Evolutionary conservation across 92 coral and sea anemone species (phyloP).

Genomic region (Zoanthus gigantus): DNA sequence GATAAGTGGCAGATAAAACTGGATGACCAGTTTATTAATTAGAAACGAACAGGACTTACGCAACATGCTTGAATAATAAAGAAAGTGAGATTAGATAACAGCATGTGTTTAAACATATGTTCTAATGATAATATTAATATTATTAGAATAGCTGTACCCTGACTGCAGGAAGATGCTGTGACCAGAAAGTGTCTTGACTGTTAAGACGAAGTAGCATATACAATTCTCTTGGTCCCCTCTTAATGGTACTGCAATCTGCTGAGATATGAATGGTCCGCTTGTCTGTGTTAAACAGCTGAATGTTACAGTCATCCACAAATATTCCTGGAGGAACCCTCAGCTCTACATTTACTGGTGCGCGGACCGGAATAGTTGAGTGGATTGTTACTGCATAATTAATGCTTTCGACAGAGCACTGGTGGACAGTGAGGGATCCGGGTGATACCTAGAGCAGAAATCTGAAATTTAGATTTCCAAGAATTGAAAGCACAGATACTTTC

Average conservation of each 20-base stretch:
- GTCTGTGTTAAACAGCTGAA: conserved; percentile 35
- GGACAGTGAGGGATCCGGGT: conserved; percentile 13
- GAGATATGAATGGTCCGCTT: conserved; percentile 23
- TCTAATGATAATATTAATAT: background rate
- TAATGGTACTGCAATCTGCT: conserved; percentile 31
- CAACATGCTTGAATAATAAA: too few relatives aligned
- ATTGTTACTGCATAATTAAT: conserved; percentile 11
- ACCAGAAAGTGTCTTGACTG: conserved; percentile 25
- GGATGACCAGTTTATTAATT: too few relatives aligned
- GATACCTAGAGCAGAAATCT: background rate
- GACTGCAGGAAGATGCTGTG: conserved; percentile 26
- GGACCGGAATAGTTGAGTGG: conserved; percentile 39
- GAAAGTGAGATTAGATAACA: too few relatives aligned
- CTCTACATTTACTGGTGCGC: conserved; percentile 23
- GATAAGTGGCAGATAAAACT: too few relatives aligned
- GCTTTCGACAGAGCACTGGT: conserved; percentile 26
- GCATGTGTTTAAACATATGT: background rate
- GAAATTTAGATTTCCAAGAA: background rate
- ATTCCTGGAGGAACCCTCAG: conserved; percentile 29
- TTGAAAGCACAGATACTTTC: background rate
- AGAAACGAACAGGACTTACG: too few relatives aligned
- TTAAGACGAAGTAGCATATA: conserved; percentile 3
- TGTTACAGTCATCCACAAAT: conserved; percentile 23
- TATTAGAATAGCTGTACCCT: background rate
- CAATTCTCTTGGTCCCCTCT: conserved; percentile 5